phyloP scores from a whole-genome alignment of 2,888 invertebrate genomes.

The Drosophila meridionalis region DNA sequence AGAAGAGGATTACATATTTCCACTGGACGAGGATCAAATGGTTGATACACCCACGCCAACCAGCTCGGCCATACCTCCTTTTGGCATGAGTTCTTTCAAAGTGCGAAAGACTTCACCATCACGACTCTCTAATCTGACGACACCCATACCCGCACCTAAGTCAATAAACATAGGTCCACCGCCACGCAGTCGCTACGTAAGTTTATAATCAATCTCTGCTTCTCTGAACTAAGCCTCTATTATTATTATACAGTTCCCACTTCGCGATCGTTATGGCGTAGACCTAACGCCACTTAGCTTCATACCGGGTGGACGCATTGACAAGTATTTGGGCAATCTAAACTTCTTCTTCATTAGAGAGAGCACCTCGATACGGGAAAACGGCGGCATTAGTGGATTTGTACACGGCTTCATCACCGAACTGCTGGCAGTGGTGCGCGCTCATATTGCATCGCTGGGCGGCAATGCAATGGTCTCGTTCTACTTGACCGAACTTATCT shows the following conservation, averaged over 20 bases:
- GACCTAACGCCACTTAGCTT: slow-evolving; percentile 93
- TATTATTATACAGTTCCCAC: slow-evolving; percentile 71
- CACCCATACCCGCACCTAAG: slow-evolving; percentile 51
- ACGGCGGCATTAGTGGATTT: slow-evolving; percentile 96
- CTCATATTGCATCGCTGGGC: slow-evolving; percentile 96
- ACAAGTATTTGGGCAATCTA: slow-evolving; percentile 94
- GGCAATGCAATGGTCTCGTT: slow-evolving; percentile 98
- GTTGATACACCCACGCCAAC: slow-evolving; percentile 81
- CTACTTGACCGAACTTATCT: slow-evolving; percentile 95
- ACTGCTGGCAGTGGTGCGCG: slow-evolving; percentile 95
- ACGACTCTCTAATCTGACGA: slow-evolving; percentile 72
- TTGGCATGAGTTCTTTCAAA: slow-evolving; percentile 85
- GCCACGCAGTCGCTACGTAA: slow-evolving; percentile 66
- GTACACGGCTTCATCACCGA: slow-evolving; percentile 97
- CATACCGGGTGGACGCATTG: slow-evolving; percentile 91
- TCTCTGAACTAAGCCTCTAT: background rate
- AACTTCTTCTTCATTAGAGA: slow-evolving; percentile 98
- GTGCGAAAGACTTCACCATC: slow-evolving; percentile 87
- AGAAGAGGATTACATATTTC: slow-evolving; percentile 93
- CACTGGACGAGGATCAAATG: slow-evolving; percentile 91
- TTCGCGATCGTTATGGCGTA: slow-evolving; percentile 87
- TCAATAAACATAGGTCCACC: slow-evolving; percentile 37
- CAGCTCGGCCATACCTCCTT: slow-evolving; percentile 71
- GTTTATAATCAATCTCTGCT: slow-evolving; percentile 5
- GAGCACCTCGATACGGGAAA: slow-evolving; percentile 95